A percentile compares a stretch with the other conserved stretches of the same genome.
phyloP scores from a whole-genome alignment of 2,797 vertebrate genomes.

The Cyclura pinguis region DNA sequence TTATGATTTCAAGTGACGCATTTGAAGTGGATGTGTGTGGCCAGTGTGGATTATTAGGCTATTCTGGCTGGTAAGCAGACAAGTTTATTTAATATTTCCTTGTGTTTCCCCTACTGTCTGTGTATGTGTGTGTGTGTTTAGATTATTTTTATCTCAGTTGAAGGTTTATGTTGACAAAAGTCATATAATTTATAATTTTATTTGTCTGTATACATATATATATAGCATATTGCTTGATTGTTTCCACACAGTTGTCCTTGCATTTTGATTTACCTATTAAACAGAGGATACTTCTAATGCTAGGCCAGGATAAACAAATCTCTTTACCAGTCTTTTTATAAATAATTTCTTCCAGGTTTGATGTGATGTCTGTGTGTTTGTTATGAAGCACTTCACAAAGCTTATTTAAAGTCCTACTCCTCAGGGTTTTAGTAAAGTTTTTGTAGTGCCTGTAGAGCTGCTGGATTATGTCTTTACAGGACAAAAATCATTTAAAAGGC shows the following conservation, averaged over 20 bases:
- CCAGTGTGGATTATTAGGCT: constrained; percentile 95
- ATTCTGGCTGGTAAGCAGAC: constrained; percentile 93
- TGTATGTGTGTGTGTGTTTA: not conserved
- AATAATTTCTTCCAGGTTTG: constrained; percentile 7
- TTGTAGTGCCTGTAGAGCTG: constrained; percentile 35
- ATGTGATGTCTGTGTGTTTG: constrained; percentile 19
- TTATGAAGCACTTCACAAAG: constrained; percentile 23
- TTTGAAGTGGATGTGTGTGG: constrained; percentile 99
- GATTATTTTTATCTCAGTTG: not conserved
- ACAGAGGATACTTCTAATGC: not conserved
- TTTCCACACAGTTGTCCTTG: not conserved
- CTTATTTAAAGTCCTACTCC: constrained; percentile 21
- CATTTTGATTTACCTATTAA: not conserved
- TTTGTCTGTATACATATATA: not conserved
- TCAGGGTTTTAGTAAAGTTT: constrained; percentile 27
- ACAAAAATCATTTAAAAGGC: constrained; percentile 40
- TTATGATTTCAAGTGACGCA: constrained; percentile 99
- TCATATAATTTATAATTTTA: not conserved
- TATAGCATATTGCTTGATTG: not conserved
- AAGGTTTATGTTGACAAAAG: not conserved
- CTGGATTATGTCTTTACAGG: constrained; percentile 37
- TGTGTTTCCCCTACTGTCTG: constrained; percentile 2
- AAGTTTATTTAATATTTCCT: constrained; percentile 14
- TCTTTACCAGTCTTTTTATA: not conserved
- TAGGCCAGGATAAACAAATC: not conserved